A percentile compares a stretch with the other conserved stretches of the same genome.
Evolutionary conservation across 2,888 invertebrate species (phyloP).

Genomic region (Mamestra brassicae): DNA sequence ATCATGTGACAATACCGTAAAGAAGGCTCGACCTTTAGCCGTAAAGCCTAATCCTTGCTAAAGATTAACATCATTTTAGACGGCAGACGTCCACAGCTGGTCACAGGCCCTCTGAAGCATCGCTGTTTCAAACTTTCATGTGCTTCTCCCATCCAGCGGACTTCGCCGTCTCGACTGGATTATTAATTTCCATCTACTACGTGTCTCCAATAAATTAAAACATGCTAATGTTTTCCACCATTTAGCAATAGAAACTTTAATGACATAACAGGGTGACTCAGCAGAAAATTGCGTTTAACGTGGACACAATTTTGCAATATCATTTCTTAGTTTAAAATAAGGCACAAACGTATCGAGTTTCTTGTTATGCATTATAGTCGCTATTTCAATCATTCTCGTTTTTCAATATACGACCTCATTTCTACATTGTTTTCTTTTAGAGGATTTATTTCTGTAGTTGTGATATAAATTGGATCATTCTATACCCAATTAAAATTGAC

Average conservation of each 20-base stretch:
- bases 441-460: background rate
- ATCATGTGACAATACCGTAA: too few relatives aligned
- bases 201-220: background rate
- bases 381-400: constrained; percentile 18
- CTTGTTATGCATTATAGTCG: constrained; percentile 23
- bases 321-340: constrained; percentile 27
- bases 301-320: constrained; percentile 26
- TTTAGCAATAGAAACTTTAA: constrained; percentile 17
- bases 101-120: background rate
- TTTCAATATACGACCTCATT: constrained; percentile 33
- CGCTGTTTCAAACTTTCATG: too few relatives aligned
- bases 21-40: too few relatives aligned
- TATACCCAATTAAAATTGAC: constrained; percentile 26
- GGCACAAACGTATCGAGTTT: constrained; percentile 33
- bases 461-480: constrained; percentile 19
- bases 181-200: background rate
- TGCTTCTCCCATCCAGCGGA: background rate
- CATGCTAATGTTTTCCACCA: constrained; percentile 40
- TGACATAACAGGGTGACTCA: constrained; percentile 44
- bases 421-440: constrained; percentile 24
- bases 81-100: background rate
- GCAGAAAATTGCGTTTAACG: constrained; percentile 17
- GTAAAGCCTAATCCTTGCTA: too few relatives aligned
- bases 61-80: background rate
- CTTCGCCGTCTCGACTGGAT: background rate